A percentile compares a stretch with the other conserved stretches of the same genome.
Conservation (phyloP, 2,888 invertebrate genomes). For the Clistopyga incitator region DNA sequence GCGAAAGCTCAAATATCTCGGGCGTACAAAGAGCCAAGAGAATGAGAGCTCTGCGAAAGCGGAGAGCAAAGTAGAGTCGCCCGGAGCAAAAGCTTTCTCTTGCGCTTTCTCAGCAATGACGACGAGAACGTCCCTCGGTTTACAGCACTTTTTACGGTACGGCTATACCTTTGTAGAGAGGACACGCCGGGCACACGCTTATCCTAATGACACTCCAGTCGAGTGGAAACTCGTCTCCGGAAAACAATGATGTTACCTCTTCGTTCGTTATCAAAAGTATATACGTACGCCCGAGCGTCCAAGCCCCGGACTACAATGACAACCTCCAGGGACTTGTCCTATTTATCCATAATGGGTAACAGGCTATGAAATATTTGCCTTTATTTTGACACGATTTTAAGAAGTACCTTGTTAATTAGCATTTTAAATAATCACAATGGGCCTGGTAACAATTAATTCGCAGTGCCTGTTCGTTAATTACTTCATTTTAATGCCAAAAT, state of each 20-base stretch:
- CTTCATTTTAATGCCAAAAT: too few relatives aligned
- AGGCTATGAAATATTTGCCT: background rate
- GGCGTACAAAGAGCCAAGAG: conserved; percentile 47
- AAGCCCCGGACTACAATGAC: too few relatives aligned
- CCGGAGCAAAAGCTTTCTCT: conserved; percentile 50
- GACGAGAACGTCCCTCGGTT: conserved; percentile 9
- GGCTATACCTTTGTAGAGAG: conserved; percentile 4
- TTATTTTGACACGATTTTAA: background rate
- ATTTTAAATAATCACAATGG: background rate
- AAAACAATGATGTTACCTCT: conserved; percentile 34
- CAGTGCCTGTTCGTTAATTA: too few relatives aligned
- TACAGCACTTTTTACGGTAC: conserved; percentile 39
- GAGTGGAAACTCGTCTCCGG: background rate
- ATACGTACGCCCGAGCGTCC: background rate
- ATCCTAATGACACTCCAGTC: conserved; percentile 59
- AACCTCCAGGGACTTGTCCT: background rate
- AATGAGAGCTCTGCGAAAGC: conserved; percentile 38
- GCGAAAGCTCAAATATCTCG: conserved; percentile 63
- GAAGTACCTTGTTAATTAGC: background rate
- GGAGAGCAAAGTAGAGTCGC: conserved; percentile 47
- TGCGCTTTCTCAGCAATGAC: conserved; percentile 51
- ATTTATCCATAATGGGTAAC: background rate
- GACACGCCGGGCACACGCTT: conserved; percentile 14
- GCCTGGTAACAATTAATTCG: too few relatives aligned
- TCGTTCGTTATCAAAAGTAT: conserved; percentile 10